Base-by-base conservation (phyloP, 92 coral and sea anemone species). In the Epizoanthus stellaris region DNA sequence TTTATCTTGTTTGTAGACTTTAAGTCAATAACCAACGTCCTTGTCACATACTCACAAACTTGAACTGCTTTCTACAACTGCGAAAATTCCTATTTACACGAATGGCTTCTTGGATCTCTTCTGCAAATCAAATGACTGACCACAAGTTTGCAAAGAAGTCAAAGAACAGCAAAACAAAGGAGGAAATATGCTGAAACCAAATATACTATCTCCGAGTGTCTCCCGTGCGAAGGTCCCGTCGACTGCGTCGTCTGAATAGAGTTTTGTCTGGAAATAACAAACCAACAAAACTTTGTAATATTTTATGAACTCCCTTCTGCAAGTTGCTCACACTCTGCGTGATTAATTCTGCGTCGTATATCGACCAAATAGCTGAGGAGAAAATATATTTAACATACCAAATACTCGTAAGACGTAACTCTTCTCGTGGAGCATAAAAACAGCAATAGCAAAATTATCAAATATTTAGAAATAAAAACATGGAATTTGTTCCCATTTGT, bases 31-130 rank as follows among this genome's bases (percentile, higher is more conserved):
- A 23, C 7, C 39, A 10, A 30, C 11, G 43, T 25, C 14, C 40
- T 65, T 65, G 70, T 12, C 38, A 65, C 70, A 65, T 65, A 30
- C 70, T 65, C 40, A 25, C 40, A 25, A 65, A 49, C 54, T 49
- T 49, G 49, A 49, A 49, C 54, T 49, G 12, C 54, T 49, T 49
- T 49, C 54, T 49, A 49, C 54, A 49, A 49, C 54, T 49, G 54
- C 10, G 54, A 49, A 49, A 6, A 14, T 49, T 49, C 54, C 54
- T 49, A 14, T 49, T 49, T 49, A 49, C 54, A 49, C 54, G 54
- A 49, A 49, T 8, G 54, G 54, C 54, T 49, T 49, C 54, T 49
- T 49, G 34, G 15, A 65, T 34, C 70, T 65, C 14, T 65, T 49
- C 54, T 49, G 54, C 11, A 7, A 49, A 49, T 11, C 54, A 49